Evolutionary conservation across 1,140 invertebrate species (phyloP), one percentile per base, ranked within the genome.

Genomic region (Drosophila ambigua): DNA sequence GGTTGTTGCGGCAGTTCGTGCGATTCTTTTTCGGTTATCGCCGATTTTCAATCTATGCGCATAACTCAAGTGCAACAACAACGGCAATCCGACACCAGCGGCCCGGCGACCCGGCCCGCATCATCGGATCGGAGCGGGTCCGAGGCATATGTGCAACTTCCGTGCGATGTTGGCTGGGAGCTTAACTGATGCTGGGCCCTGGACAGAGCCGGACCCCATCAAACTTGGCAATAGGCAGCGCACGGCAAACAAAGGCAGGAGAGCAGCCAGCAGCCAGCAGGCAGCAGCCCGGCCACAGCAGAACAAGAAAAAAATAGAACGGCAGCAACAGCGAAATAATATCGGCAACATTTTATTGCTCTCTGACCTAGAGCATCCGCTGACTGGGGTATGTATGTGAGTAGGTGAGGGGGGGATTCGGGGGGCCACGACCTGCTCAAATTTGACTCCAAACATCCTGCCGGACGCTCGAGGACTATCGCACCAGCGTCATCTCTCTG

Each of bases 291-390:
- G 13, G 23, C 13, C 51, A 57, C 16, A 54, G 44, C 5, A 41
- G 23, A 35, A 60, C 15, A 20, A 0, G 2, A 16, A 44, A 67
- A 83, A 77, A 83, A 84, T 90, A 54, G 84, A 89, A 71, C 79
- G 62, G 77, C 62, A 79, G 49, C 61, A 73, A 57, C 64, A 82
- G 72, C 80, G 66, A 78, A 85, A 85, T 81, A 89, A 89, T 89
- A 89, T 89, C 81, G 80, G 85, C 84, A 90, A 90, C 84, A 89
- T 89, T 89, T 89, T 89, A 89, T 89, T 89, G 84, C 85, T 61
- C 68, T 88, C 62, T 87, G 82, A 87, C 83, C 82, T 82, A 79
- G 57, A 87, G 76, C 76, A 78, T 76, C 73, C 41, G 54, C 35
- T 39, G 35, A 5, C 35, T 13, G 35, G 11, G 35, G 31, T 4